Evolutionary conservation across 2,888 invertebrate species (phyloP), one percentile per base, ranked within the genome.

Genomic region (Allophyes oxyacanthae): DNA sequence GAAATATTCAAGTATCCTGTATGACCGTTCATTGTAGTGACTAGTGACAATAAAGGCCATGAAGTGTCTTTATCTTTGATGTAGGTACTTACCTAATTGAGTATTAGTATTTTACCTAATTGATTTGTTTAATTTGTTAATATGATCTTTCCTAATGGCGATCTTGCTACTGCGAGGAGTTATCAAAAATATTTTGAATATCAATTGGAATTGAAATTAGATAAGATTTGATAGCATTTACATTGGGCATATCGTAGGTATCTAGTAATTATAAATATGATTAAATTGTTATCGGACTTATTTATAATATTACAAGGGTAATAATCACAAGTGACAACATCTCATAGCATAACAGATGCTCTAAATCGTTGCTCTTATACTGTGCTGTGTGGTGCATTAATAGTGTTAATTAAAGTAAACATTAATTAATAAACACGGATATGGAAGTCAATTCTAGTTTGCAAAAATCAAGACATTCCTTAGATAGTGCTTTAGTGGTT

Each of bases 261-360:
- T 71, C 72, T 65, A 50, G 50, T 68, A 68, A 73, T 73, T 67
- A 71, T 71, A 51, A 67, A 56, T 71, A 67, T 54, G 73, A 74
- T 73, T 72, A 68, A 54, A 65, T 40, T 65, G 69, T 73, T 73
- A 74, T 74, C 72, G 58, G 46, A 49, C 53, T 63, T 51, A 58
- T 42, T 36, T 52, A 51, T 51, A 55, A 48, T 43, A 38, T 38
- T 43, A 53, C 73, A 61, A 73, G 71, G 65, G 60, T 58, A 55
- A 55, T 58, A n/a, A n/a, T 50, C 53, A 50, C 43, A 41, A 53
- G 71, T 72, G 58, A 55, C 64, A 53, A 73, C 59, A 68, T 67
- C 64, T 56, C 54, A 45, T 6, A 52, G 50, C 15, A 58, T 36
- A 49, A 45, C 52, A 26, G 63, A 66, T 69, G 62, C 45, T 66